Evolutionary conservation across 2,797 vertebrate genomes (phyloP).

Genomic region (Rhadinocentrus ornatus): DNA sequence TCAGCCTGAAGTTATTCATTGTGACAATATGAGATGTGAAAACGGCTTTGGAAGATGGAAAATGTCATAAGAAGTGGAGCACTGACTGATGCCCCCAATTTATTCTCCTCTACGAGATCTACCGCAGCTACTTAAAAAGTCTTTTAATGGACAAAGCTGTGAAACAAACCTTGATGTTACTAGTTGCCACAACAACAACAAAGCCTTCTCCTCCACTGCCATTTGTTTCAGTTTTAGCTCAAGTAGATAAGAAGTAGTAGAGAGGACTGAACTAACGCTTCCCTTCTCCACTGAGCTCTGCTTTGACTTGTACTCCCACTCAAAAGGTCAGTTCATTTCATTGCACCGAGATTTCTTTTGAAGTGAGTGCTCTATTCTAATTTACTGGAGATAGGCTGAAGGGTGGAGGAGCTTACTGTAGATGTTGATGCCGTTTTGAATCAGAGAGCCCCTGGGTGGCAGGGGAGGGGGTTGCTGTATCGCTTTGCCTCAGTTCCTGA

Average conservation of each 20-base stretch:
- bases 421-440: slow-evolving; percentile 24
- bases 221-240: slow-evolving; percentile 34
- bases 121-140: background rate
- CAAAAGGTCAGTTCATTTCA: slow-evolving; percentile 60
- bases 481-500: background rate
- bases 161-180: slow-evolving; percentile 12
- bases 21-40: background rate
- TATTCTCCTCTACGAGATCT: background rate
- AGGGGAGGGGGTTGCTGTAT: slow-evolving; percentile 3
- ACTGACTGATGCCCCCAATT: slow-evolving; percentile 21
- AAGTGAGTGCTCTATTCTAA: slow-evolving; percentile 60
- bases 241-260: slow-evolving; percentile 53
- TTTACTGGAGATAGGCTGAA: slow-evolving; percentile 22
- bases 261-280: slow-evolving; percentile 15
- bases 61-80: slow-evolving; percentile 26
- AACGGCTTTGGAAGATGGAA: slow-evolving; percentile 12
- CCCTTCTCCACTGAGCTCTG: slow-evolving; percentile 12
- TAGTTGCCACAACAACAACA: slow-evolving; percentile 1
- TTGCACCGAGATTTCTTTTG: slow-evolving; percentile 46
- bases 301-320: slow-evolving; percentile 44
- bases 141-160: slow-evolving; percentile 13
- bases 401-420: slow-evolving; percentile 24
- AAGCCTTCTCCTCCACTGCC: background rate
- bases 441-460: slow-evolving; percentile 43
- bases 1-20: background rate